These are phyloP conservation scores for Mnemiopsis leidyi DNA, from an alignment of 37 sponge, comb jelly and placozoan species.

Conservation along the genomic window DNA sequence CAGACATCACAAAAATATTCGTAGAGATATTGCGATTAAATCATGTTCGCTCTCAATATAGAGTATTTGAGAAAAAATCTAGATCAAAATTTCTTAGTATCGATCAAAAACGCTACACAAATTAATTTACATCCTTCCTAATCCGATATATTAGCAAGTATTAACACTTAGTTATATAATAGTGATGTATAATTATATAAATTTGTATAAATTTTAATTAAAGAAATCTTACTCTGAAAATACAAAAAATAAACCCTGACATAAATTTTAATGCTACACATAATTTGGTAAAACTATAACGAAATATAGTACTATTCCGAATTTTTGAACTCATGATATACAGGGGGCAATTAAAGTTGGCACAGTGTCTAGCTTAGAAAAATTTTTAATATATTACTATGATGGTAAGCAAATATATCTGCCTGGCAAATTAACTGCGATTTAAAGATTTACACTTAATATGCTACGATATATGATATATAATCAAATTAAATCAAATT, in stretches of 20 bases:
- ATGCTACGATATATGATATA: neutral
- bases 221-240: conserved; percentile 8
- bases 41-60: neutral
- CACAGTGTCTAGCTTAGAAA: neutral
- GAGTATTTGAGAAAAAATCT: neutral
- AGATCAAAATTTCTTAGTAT: neutral
- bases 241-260: conserved; percentile 48
- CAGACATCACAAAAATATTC: neutral
- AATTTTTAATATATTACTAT: neutral
- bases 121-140: neutral
- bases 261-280: neutral
- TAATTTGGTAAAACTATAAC: neutral
- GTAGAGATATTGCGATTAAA: neutral
- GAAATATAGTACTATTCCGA: neutral
- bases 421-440: neutral
- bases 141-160: neutral
- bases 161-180: conserved; percentile 2
- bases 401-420: neutral
- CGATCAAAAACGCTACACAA: neutral
- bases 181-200: conserved; percentile 7
- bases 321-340: neutral
- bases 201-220: neutral
- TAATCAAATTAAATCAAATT: neutral
- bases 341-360: neutral
- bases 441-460: neutral